These are phyloP conservation scores for Porites rus DNA, from an alignment of 92 coral and sea anemone genomes.

Conservation along the genomic window DNA sequence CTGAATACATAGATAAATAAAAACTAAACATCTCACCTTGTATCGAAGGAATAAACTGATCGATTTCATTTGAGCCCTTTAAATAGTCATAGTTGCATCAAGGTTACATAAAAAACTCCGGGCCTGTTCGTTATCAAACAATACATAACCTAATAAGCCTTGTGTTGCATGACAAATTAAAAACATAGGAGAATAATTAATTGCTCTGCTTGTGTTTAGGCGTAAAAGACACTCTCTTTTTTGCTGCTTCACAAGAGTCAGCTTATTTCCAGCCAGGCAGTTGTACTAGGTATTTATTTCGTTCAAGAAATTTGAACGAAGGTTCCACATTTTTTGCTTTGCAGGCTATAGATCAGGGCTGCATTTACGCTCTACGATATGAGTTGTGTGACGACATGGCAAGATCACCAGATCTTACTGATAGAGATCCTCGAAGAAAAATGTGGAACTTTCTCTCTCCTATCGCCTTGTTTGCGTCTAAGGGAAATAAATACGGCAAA, in stretches of 20 bases:
- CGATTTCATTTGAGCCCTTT: too few relatives aligned
- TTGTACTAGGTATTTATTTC: too few relatives aligned
- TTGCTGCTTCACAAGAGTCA: too few relatives aligned
- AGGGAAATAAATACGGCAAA: neutral
- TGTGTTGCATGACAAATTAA: slow-evolving; percentile 59
- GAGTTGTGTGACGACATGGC: slow-evolving; percentile 60
- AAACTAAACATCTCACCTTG: too few relatives aligned
- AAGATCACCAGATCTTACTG: slow-evolving; percentile 52
- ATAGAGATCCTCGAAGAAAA: slow-evolving; percentile 52
- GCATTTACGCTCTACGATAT: slow-evolving; percentile 66
- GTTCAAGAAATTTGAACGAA: neutral
- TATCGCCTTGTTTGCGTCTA: slow-evolving; percentile 72
- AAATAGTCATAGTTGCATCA: neutral
- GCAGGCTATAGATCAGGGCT: slow-evolving; percentile 57
- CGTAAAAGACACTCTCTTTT: too few relatives aligned
- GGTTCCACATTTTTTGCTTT: neutral
- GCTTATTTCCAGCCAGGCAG: too few relatives aligned
- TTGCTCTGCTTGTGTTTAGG: neutral
- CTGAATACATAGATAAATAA: too few relatives aligned
- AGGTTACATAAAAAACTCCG: neutral
- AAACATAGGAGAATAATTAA: neutral
- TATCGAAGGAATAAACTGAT: too few relatives aligned
- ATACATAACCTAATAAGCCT: slow-evolving; percentile 17
- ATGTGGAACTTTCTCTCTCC: slow-evolving; percentile 72
- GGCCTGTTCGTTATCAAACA: too few relatives aligned